Evolutionary conservation across 2,888 invertebrate genomes (phyloP).

Genomic region (Nematopogon swammerdamellus): DNA sequence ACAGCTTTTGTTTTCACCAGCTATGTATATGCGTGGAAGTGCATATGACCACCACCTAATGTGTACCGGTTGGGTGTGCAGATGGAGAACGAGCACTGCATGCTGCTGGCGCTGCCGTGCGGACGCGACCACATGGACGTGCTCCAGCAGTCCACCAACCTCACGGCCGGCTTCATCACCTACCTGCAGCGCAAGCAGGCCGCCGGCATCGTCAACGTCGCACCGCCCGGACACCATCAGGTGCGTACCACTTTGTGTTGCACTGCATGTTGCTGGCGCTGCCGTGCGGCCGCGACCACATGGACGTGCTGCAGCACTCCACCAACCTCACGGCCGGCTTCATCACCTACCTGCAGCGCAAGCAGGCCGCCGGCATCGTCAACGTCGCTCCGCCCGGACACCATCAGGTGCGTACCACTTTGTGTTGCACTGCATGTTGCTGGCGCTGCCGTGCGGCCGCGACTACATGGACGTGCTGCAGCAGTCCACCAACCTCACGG

Average conservation of each 20-base stretch:
- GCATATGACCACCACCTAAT: too few relatives aligned
- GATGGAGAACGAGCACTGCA: slow-evolving; percentile 95
- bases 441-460: slow-evolving; percentile 93
- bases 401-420: slow-evolving; percentile 59
- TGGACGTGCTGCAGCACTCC: slow-evolving; percentile 91
- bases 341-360: slow-evolving; percentile 94
- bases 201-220: slow-evolving; percentile 96
- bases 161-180: slow-evolving; percentile 90
- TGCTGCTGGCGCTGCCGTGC: slow-evolving; percentile 92
- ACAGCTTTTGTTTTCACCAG: too few relatives aligned
- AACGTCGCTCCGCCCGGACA: slow-evolving; percentile 91
- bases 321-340: slow-evolving; percentile 88
- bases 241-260: slow-evolving; percentile 26
- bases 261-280: slow-evolving; percentile 94
- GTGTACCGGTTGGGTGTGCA: too few relatives aligned
- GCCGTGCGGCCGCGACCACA: slow-evolving; percentile 92
- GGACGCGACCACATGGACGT: slow-evolving; percentile 94
- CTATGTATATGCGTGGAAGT: too few relatives aligned
- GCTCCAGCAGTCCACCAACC: slow-evolving; percentile 85
- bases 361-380: slow-evolving; percentile 98
- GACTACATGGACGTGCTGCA: slow-evolving; percentile 92
- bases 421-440: slow-evolving; percentile 77
- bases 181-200: slow-evolving; percentile 97
- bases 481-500: slow-evolving; percentile 86
- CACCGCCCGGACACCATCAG: slow-evolving; percentile 85